These are phyloP conservation scores for Agapetus fuscipes DNA, from an alignment of 2,888 invertebrate species.

Conservation along the genomic window DNA sequence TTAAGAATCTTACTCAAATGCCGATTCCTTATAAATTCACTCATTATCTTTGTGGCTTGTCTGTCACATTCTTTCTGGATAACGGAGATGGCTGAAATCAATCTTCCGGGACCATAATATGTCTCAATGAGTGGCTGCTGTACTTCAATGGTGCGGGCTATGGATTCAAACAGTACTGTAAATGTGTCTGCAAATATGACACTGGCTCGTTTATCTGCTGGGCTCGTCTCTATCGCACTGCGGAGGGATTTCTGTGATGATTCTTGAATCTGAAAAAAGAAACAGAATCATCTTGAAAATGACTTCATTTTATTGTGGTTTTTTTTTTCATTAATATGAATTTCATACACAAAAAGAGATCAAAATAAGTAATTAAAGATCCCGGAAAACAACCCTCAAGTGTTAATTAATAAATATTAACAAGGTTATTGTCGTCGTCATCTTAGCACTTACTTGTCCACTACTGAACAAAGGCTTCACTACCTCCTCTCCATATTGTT, in stretches of 20 bases:
- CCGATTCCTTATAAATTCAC: slow-evolving; percentile 63
- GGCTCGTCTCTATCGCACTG: slow-evolving; percentile 53
- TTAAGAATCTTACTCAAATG: slow-evolving; percentile 53
- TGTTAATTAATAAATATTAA: too few species aligned
- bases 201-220: slow-evolving; percentile 59
- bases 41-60: slow-evolving; percentile 50
- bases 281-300: background rate
- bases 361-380: background rate
- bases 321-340: background rate
- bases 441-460: too few species aligned
- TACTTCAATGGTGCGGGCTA: slow-evolving; percentile 74
- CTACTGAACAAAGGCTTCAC: too few species aligned
- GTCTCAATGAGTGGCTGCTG: slow-evolving; percentile 85
- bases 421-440: too few species aligned
- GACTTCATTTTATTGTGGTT: too few species aligned
- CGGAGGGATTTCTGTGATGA: slow-evolving; percentile 64
- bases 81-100: slow-evolving; percentile 59
- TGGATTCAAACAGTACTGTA: slow-evolving; percentile 74
- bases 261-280: slow-evolving; percentile 41
- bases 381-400: too few species aligned
- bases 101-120: slow-evolving; percentile 73
- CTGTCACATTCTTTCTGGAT: slow-evolving; percentile 74
- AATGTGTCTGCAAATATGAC: slow-evolving; percentile 80
- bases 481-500: too few species aligned
- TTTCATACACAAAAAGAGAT: slow-evolving; percentile 1